Conservation (phyloP, 2,113 vertebrate species). For the Oenanthe melanoleuca region DNA sequence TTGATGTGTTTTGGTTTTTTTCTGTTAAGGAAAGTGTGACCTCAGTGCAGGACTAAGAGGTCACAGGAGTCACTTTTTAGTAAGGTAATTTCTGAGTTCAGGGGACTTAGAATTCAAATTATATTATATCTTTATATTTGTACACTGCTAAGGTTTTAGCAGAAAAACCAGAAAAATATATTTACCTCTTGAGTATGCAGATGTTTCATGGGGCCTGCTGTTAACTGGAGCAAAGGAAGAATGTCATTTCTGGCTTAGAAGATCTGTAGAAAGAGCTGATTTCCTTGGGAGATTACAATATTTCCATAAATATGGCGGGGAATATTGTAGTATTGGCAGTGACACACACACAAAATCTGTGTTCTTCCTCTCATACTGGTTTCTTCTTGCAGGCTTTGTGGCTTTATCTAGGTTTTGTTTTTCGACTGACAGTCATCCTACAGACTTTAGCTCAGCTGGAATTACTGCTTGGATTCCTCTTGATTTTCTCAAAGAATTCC, state of each 20-base stretch:
- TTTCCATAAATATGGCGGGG: constrained; percentile 14
- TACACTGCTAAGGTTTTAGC: not conserved
- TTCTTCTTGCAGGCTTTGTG: constrained; percentile 11
- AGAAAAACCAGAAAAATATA: not conserved
- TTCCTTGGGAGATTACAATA: not conserved
- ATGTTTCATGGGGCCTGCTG: not conserved
- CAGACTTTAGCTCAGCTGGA: constrained; percentile 17
- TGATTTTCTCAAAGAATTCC: constrained; percentile 26
- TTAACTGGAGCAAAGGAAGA: not conserved
- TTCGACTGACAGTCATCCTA: not conserved
- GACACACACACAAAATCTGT: not conserved
- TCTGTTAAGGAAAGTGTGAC: not conserved
- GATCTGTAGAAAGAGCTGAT: constrained; percentile 7
- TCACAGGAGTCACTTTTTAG: not conserved
- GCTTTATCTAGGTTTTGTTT: not conserved
- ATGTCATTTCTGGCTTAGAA: constrained; percentile 28
- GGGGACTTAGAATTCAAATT: not conserved
- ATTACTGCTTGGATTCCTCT: not conserved
- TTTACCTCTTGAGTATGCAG: not conserved
- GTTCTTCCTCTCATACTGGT: not conserved
- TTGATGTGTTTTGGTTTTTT: not conserved
- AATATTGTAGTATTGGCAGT: not conserved
- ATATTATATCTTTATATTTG: not conserved
- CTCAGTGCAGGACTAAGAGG: not conserved
- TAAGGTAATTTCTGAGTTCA: not conserved